Conservation (phyloP, 2,113 vertebrate genomes). For the Leucopternis melanops region DNA sequence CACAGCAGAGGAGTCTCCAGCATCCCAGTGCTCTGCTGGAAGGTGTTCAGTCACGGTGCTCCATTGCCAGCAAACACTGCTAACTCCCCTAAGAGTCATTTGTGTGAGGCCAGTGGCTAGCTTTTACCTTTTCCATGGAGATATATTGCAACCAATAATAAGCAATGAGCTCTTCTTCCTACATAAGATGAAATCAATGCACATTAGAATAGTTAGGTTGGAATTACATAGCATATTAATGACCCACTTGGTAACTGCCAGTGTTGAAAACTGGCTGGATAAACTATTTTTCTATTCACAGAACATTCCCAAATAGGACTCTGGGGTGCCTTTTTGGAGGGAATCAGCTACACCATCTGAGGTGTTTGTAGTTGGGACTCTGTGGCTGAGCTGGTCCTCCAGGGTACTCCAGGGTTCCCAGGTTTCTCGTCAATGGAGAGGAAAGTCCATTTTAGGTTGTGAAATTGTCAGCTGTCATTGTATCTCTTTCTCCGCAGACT, state of each 20-base stretch:
- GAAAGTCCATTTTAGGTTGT: background rate
- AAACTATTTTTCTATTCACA: background rate
- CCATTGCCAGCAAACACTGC: background rate
- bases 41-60: background rate
- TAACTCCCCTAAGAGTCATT: background rate
- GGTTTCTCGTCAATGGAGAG: background rate
- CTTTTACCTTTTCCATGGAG: background rate
- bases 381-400: background rate
- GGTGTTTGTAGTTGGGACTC: background rate
- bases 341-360: background rate
- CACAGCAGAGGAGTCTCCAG: background rate
- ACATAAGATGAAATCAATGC: constrained; percentile 37
- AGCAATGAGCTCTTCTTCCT: constrained; percentile 7
- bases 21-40: background rate
- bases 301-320: background rate
- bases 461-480: background rate
- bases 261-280: background rate
- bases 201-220: background rate
- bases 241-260: background rate
- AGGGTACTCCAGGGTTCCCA: background rate
- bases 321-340: background rate
- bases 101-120: background rate
- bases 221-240: constrained; percentile 35
- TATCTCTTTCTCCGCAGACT: background rate
- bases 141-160: constrained; percentile 20